Conservation (phyloP, 23 tunicate genomes). For the Botrylloides violaceus region DNA sequence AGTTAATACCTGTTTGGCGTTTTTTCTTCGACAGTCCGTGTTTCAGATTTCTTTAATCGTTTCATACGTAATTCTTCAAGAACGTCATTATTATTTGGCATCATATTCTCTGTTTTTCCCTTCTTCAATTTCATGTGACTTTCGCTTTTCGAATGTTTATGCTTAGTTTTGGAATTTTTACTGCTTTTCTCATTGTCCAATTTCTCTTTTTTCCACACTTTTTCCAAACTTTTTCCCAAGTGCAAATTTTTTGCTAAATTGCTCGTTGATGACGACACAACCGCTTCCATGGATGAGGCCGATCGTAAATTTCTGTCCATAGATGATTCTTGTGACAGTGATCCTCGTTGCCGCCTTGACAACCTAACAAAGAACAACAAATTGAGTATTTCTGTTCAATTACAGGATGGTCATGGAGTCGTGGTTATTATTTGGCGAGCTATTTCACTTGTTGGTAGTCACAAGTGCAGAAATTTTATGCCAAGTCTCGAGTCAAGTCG, state of each 20-base stretch:
- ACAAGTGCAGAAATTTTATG: no score
- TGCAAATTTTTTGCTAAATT: background rate
- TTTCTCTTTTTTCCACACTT: background rate
- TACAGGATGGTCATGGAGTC: no score
- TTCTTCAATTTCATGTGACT: background rate
- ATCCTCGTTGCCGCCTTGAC: background rate
- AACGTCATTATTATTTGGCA: background rate
- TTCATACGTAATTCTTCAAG: conserved; percentile 3
- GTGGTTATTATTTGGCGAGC: no score
- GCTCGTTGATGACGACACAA: conserved; percentile 5
- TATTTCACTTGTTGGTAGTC: no score
- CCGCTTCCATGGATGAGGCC: conserved; percentile 22
- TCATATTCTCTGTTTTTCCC: background rate
- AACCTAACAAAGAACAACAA: no score
- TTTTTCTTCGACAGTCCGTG: background rate
- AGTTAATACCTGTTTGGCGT: background rate
- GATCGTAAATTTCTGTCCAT: background rate
- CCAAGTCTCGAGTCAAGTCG: no score
- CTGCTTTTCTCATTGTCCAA: background rate
- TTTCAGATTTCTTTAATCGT: background rate
- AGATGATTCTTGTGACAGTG: background rate
- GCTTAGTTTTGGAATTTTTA: background rate
- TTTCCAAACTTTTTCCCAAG: conserved; percentile 11
- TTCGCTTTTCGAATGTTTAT: background rate
- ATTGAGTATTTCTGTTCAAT: no score